Base-by-base conservation (phyloP, 2,888 invertebrate genomes). In the Lithosia quadra region DNA sequence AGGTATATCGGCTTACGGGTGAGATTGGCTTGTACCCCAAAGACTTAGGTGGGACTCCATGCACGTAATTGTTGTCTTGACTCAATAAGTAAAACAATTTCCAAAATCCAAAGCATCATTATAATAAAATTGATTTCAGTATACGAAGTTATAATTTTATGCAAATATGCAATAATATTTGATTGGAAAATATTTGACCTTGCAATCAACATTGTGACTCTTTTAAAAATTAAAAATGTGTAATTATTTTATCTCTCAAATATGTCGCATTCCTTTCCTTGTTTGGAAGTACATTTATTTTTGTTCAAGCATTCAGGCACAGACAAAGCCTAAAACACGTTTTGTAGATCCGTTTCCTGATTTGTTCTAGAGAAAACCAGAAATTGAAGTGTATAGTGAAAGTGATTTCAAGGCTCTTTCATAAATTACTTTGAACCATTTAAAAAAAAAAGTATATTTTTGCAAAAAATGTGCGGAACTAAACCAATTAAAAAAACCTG, bases 321-420 rank as follows among this genome's bases (percentile, higher is more conserved):
- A 33, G 10, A 59, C 53, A 63, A 67, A 64, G 63, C 33, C 62
- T 57, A 62, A 62, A 67, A 67, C 62, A 34, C 33, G 67, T 67
- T 63, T 57, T 63, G 34, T 39, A 18, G 15, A 34, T 61, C 61
- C 55, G 36, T 67, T 63, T 63, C 58, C 67, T 67, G 58, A 33
- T 62, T 67, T 43, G 61, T 69, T 68, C 53, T 72, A 79, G 58
- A 65, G 63, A 39, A 62, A 69, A 64, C 60, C 61, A 68, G 72
- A 56, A 63, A 67, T 69, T 13, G 4, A 28, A 15, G 24, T 15
- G 24, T 13, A 22, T 8, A 58, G 71, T 65, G 69, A 73, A 67
- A 71, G 77, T 68, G 24, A 33, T 67, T 58, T 24, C 57, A 77
- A 77, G 76, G 77, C 5, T 63, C 22, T 49, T 65, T 56, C 53